These are phyloP conservation scores for Augochlora pura DNA, from an alignment of 1,140 invertebrate genomes.

Conservation along the genomic window DNA sequence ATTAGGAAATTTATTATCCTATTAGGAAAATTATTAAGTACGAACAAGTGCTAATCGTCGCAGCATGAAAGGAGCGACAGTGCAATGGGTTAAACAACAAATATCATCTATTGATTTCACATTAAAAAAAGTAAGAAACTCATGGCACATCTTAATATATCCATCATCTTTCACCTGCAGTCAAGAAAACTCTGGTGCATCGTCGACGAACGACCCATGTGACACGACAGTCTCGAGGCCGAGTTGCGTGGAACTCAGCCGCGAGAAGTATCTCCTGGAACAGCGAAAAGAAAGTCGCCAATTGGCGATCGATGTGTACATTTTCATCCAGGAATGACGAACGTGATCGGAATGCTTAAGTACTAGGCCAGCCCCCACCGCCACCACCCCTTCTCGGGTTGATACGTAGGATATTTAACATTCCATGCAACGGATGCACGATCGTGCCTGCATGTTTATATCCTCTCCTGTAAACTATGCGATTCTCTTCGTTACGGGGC, in stretches of 20 bases:
- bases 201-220: neutral
- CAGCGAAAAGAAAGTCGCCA: neutral
- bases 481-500: neutral
- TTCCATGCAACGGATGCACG: slow-evolving; percentile 27
- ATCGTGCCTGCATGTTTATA: slow-evolving; percentile 11
- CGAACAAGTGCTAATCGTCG: too few relatives aligned
- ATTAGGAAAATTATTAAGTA: too few relatives aligned
- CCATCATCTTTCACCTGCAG: neutral
- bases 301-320: neutral
- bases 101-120: too few relatives aligned
- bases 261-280: neutral
- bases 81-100: too few relatives aligned
- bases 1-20: too few relatives aligned
- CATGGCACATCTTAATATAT: too few relatives aligned
- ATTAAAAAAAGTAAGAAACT: too few relatives aligned
- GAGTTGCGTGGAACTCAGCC: neutral
- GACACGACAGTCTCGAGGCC: neutral
- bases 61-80: too few relatives aligned
- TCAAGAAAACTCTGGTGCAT: neutral
- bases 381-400: neutral
- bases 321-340: neutral
- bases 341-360: slow-evolving; percentile 16
- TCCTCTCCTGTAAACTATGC: neutral
- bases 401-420: slow-evolving; percentile 28
- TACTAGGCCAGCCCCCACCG: neutral